Base-by-base conservation (phyloP, 2,113 vertebrate genomes). In the Oncorhynchus kisutch region DNA sequence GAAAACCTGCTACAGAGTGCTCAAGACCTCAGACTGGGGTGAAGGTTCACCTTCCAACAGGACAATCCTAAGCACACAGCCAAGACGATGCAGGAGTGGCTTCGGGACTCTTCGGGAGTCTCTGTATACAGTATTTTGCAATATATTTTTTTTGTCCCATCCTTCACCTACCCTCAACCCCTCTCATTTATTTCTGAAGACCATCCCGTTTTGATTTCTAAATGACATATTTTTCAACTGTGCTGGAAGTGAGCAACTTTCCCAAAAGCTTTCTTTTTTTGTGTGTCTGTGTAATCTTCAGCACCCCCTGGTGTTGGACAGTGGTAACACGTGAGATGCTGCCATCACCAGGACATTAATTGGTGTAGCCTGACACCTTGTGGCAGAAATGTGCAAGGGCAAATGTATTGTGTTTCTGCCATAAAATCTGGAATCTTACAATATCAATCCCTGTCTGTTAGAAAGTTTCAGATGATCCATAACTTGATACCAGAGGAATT, bases 341-440 rank as follows among this genome's bases (percentile, higher is more conserved):
- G 9, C 3, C n/a, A 22, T 49, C 67, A 14, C n/a, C 31, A 7
- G 2, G 4, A 59, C 49, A 83, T 85, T 85, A 54, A 48, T 86
- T 14, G 68, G 48, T 49, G 1, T 76, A 85, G 68, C 29, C 78
- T 90, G 89, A 78, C 91, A 87, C 72, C 89, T 88, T 78, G 82
- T 87, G 91, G 82, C 51, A 22, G 60, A 68, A 0, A 80, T 5
- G 11, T 78, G 66, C 31, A 77, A 45, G 14, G 82, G 29, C 18
- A 12, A 51, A 16, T 25, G 2, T 2, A 16, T 18, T 18, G 16
- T 67, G 12, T 34, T 31, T 66, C 64, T 62, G 59, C n/a, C 1
- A 12, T 45, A 45, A 12, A 24, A 11, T 62, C 39, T 45, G 7
- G 7, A 13, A 62, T 16, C n/a, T 62, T n/a, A 13, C 8, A 24